Conservation (phyloP, 1,140 invertebrate genomes). For the Drosophila watanabei region DNA sequence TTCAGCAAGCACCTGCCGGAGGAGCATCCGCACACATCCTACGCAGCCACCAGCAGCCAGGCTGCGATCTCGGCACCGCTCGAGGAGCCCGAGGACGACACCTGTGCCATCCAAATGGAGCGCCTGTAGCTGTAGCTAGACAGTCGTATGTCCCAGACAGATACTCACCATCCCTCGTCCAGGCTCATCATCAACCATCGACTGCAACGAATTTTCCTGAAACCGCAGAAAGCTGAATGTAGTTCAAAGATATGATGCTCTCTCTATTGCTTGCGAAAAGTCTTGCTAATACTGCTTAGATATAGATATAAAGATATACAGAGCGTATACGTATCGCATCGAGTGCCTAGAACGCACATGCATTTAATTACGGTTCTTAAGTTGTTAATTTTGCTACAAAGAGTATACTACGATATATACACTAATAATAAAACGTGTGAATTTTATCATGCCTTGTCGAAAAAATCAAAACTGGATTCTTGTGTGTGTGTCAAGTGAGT, state of each 20-base stretch:
- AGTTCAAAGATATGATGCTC: conserved; percentile 14
- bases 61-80: conserved; percentile 2
- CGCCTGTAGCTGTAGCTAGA: conserved; percentile 48
- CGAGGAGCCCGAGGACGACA: conserved; percentile 22
- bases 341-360: conserved; percentile 49
- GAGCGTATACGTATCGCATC: conserved; percentile 20
- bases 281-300: conserved; percentile 19
- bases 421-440: conserved; percentile 37
- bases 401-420: conserved; percentile 7
- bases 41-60: conserved; percentile 31
- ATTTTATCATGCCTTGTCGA: conserved; percentile 42
- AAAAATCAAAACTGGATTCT: conserved; percentile 12
- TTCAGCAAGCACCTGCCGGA: conserved; percentile 31
- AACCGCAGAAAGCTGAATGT: conserved; percentile 4
- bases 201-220: conserved; percentile 38
- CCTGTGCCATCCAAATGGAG: conserved; percentile 71
- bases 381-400: conserved; percentile 47
- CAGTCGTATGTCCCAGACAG: conserved; percentile 14
- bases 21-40: conserved; percentile 7
- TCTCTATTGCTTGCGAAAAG: conserved; percentile 1
- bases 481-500: conserved; percentile 8
- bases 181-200: conserved; percentile 1
- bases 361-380: conserved; percentile 71
- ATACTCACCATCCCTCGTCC: conserved; percentile 39
- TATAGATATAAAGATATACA: conserved; percentile 37